Percentiles rank a stretch among this genome's conserved stretches.
These are phyloP conservation scores for Lasiommata megera DNA, from an alignment of 2,888 invertebrate genomes.

Conservation along the genomic window DNA sequence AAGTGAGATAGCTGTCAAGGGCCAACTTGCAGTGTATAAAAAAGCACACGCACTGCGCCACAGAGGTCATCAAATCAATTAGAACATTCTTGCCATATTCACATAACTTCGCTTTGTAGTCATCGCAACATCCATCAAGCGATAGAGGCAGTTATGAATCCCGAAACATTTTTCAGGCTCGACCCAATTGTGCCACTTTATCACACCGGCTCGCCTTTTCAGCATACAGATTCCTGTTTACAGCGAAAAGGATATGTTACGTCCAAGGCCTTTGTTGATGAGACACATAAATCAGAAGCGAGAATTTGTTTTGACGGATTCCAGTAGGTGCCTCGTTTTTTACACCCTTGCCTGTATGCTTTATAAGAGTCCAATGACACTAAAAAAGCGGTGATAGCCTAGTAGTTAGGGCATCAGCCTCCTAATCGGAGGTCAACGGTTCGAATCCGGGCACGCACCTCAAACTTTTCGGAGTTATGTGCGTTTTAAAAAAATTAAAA, in stretches of 20 bases:
- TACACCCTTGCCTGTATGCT: no score
- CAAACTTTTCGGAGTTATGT: no score
- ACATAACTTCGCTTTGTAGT: neutral
- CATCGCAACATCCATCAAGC: constrained; percentile 3
- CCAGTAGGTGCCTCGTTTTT: neutral
- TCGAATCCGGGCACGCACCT: no score
- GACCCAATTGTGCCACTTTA: constrained; percentile 42
- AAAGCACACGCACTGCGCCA: no score
- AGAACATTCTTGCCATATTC: neutral
- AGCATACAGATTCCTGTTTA: constrained; percentile 41
- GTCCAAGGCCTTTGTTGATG: neutral
- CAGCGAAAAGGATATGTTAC: constrained; percentile 32
- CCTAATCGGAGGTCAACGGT: no score
- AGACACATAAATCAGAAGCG: neutral
- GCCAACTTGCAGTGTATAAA: no score
- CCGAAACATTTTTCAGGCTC: constrained; percentile 33
- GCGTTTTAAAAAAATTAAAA: no score
- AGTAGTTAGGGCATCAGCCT: no score
- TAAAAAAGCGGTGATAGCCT: no score
- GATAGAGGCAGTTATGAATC: constrained; percentile 9
- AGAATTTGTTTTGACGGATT: neutral
- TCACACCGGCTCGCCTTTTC: constrained; percentile 44
- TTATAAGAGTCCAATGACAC: no score
- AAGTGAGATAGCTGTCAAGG: no score
- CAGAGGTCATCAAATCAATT: no score